These are phyloP conservation scores for Fregetta grallaria DNA, from an alignment of 2,113 vertebrate genomes.

Conservation along the genomic window DNA sequence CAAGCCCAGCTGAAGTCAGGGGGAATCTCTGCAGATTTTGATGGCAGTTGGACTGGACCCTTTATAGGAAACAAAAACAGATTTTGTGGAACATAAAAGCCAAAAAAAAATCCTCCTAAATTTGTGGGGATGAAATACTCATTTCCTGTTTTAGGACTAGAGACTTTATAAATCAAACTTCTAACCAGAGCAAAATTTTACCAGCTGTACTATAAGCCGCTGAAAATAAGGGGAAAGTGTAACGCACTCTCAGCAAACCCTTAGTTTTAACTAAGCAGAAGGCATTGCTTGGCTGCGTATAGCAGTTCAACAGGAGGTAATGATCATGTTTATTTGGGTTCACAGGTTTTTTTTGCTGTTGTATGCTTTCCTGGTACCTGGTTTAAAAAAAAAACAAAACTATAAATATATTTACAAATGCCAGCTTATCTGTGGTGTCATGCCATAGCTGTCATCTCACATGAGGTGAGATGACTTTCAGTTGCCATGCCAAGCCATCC, in stretches of 20 bases:
- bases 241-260: not conserved
- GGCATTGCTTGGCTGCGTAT: not conserved
- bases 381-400: not conserved
- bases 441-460: conserved; percentile 62
- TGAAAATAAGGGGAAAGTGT: not conserved
- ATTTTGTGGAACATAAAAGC: conserved; percentile 53
- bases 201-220: conserved; percentile 22
- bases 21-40: conserved; percentile 30
- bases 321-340: conserved; percentile 54
- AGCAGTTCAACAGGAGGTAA: conserved; percentile 11
- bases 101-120: conserved; percentile 38
- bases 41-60: not conserved
- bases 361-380: conserved; percentile 41
- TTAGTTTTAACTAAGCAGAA: conserved; percentile 9
- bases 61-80: conserved; percentile 48
- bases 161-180: conserved; percentile 48
- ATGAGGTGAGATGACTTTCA: conserved; percentile 58
- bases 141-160: conserved; percentile 58
- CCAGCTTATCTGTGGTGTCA: conserved; percentile 47
- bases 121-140: conserved; percentile 52
- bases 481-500: conserved; percentile 10
- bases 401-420: conserved; percentile 58
- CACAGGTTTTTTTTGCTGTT: conserved; percentile 46
- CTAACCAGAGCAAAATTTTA: conserved; percentile 56
- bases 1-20: conserved; percentile 16